Percentiles rank a stretch among this genome's conserved stretches.
Conservation (phyloP, 2,797 vertebrate genomes). For the Gila robusta region DNA sequence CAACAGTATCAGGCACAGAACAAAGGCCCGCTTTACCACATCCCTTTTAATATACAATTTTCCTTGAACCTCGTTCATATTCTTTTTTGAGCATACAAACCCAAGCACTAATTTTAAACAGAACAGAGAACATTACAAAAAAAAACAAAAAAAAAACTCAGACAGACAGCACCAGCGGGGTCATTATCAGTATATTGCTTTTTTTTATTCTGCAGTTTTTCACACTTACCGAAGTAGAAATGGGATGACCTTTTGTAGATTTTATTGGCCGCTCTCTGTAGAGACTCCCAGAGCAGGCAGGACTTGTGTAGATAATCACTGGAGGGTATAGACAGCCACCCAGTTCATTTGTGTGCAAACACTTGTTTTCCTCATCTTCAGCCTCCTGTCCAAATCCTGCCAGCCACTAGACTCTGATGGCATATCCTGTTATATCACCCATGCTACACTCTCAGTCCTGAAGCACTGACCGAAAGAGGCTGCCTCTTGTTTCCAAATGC, state of each 20-base stretch:
- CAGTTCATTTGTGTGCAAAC: slow-evolving; percentile 75
- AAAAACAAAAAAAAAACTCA: background rate
- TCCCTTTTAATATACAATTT: background rate
- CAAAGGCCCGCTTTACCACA: slow-evolving; percentile 2
- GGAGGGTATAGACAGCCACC: slow-evolving; percentile 72
- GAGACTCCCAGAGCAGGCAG: slow-evolving; percentile 66
- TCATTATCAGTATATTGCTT: slow-evolving; percentile 7
- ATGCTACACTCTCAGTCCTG: slow-evolving; percentile 59
- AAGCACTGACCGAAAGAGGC: slow-evolving; percentile 47
- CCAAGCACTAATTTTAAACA: slow-evolving; percentile 8
- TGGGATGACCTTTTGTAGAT: slow-evolving; percentile 67
- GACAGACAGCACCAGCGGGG: slow-evolving; percentile 7
- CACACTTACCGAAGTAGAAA: slow-evolving; percentile 63
- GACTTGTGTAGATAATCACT: slow-evolving; percentile 74
- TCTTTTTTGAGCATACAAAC: background rate
- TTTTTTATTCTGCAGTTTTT: slow-evolving; percentile 13
- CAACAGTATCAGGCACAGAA: slow-evolving; percentile 18
- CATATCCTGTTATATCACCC: slow-evolving; percentile 61
- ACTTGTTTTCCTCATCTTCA: slow-evolving; percentile 78
- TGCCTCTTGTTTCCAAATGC: slow-evolving; percentile 52
- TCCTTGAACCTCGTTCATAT: background rate
- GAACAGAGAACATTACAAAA: background rate
- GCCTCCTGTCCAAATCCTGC: slow-evolving; percentile 75
- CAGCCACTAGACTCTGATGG: slow-evolving; percentile 66
- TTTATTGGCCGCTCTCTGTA: slow-evolving; percentile 65